phyloP scores from a whole-genome alignment of 1,140 invertebrate species.

The Lutraria rhynchaena region DNA sequence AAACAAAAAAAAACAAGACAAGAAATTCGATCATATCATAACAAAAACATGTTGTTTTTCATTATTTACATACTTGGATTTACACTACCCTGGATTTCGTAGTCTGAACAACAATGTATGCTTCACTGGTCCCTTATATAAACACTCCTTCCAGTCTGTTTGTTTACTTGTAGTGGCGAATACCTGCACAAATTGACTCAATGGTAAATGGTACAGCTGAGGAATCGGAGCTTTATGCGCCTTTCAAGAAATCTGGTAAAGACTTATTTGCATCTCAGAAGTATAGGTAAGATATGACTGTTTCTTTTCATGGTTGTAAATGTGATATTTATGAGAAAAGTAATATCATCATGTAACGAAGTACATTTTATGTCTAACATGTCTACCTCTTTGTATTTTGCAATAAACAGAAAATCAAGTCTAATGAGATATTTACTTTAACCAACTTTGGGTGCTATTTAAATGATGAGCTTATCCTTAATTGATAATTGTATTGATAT shows the following conservation, averaged over 20 bases:
- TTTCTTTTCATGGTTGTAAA: too few species aligned
- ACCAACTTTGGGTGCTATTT: too few species aligned
- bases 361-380: too few species aligned
- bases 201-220: conserved; percentile 29
- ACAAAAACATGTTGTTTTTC: not conserved
- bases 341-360: too few species aligned
- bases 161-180: conserved; percentile 38
- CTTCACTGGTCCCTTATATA: not conserved
- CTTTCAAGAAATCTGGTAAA: conserved; percentile 45
- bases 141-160: not conserved
- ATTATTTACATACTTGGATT: conserved; percentile 6
- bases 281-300: conserved; percentile 40
- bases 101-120: not conserved
- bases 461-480: too few species aligned
- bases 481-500: too few species aligned
- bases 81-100: not conserved
- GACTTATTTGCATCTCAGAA: conserved; percentile 36
- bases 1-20: too few species aligned
- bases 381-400: too few species aligned
- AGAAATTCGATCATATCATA: too few species aligned
- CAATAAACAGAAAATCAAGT: too few species aligned
- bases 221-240: conserved; percentile 54
- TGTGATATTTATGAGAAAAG: too few species aligned
- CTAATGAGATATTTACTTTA: too few species aligned
- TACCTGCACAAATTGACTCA: conserved; percentile 62